These are phyloP conservation scores for Urechis unicinctus DNA, from an alignment of 2,888 invertebrate genomes.

Conservation along the genomic window DNA sequence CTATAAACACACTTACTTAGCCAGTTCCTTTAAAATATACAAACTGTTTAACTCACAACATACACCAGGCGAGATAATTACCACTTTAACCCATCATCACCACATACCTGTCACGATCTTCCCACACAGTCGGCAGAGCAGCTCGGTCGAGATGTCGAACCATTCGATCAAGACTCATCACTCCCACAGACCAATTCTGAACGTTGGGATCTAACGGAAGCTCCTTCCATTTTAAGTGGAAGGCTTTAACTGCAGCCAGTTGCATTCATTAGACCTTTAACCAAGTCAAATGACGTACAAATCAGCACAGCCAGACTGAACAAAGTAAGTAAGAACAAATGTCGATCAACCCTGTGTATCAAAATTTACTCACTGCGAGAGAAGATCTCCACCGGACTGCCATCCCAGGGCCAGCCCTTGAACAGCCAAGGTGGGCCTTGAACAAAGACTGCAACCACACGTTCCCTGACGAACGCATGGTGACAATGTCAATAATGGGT, in stretches of 20 bases:
- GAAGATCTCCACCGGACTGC: slow-evolving; percentile 96
- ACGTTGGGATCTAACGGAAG: slow-evolving; percentile 92
- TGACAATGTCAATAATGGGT: neutral
- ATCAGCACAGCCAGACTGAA: neutral
- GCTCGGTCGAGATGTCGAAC: slow-evolving; percentile 96
- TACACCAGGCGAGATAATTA: too few relatives aligned
- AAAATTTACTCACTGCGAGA: slow-evolving; percentile 72
- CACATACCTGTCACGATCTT: slow-evolving; percentile 66
- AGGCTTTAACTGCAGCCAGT: slow-evolving; percentile 81
- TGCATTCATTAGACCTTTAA: too few relatives aligned
- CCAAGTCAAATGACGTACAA: too few relatives aligned
- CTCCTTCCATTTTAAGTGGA: slow-evolving; percentile 94
- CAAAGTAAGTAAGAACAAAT: neutral
- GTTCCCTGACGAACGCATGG: slow-evolving; percentile 65
- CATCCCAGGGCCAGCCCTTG: slow-evolving; percentile 98
- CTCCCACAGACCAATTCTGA: slow-evolving; percentile 91
- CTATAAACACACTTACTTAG: too few relatives aligned
- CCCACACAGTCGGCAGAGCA: slow-evolving; percentile 93
- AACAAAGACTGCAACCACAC: slow-evolving; percentile 97
- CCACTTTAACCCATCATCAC: neutral
- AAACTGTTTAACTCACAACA: too few relatives aligned
- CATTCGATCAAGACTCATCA: slow-evolving; percentile 82
- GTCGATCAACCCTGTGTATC: neutral
- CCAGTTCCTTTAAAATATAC: too few relatives aligned
- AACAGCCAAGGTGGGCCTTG: slow-evolving; percentile 99